phyloP scores from a whole-genome alignment of 2,888 invertebrate genomes.

The Scotopteryx bipunctaria region DNA sequence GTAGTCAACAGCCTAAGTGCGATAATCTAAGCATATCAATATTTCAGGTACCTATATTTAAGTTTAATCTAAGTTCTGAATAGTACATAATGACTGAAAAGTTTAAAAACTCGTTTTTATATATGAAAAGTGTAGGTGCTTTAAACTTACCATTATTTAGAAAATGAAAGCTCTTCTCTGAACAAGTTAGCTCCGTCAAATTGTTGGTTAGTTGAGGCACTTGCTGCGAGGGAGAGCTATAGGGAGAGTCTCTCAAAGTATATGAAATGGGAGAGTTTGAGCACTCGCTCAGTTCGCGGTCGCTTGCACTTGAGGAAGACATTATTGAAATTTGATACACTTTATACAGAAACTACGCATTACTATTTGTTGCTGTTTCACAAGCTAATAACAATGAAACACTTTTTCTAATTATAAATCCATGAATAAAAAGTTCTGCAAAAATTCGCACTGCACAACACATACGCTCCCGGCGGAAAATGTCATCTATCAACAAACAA shows the following conservation, averaged over 20 bases:
- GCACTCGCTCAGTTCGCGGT: constrained; percentile 64
- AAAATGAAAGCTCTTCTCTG: constrained; percentile 42
- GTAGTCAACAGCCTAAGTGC: constrained; percentile 6
- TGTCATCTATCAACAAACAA: constrained; percentile 1
- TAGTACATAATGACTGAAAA: no score
- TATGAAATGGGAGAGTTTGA: constrained; percentile 61
- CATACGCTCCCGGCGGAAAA: constrained; percentile 4
- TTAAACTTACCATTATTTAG: constrained; percentile 43
- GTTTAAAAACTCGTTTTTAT: no score
- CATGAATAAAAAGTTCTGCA: neutral
- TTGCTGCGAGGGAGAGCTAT: constrained; percentile 68
- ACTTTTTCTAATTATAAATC: neutral
- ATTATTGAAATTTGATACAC: constrained; percentile 23
- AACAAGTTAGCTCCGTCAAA: constrained; percentile 59
- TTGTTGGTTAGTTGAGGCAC: constrained; percentile 63
- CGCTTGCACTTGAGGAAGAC: constrained; percentile 51
- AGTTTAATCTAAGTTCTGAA: no score
- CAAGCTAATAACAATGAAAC: neutral
- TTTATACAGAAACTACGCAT: neutral
- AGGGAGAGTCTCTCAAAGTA: constrained; percentile 52
- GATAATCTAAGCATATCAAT: no score
- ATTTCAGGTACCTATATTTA: no score
- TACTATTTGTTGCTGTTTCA: neutral
- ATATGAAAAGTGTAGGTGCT: no score
- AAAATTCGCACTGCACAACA: constrained; percentile 3